These are phyloP conservation scores for Microtus oregoni DNA, from an alignment of 2,113 vertebrate genomes.

Conservation along the genomic window DNA sequence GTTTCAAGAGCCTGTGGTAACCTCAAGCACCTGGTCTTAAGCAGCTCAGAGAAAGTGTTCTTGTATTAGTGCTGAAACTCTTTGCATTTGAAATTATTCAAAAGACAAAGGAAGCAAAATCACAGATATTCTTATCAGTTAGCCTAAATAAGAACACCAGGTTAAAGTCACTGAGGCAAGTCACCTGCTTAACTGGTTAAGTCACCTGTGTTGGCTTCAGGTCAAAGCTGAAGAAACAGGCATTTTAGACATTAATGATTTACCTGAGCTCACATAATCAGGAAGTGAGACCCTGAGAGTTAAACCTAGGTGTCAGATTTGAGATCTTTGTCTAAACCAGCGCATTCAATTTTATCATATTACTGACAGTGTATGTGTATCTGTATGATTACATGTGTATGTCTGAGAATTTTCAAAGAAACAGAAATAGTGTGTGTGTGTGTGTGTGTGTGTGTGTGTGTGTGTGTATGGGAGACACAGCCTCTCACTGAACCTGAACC, in stretches of 20 bases:
- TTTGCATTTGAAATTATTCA: slow-evolving; percentile 19
- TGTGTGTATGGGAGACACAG: neutral
- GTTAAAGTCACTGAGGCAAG: neutral
- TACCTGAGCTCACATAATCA: neutral
- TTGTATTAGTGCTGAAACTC: neutral
- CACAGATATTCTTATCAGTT: slow-evolving; percentile 4
- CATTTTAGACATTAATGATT: slow-evolving; percentile 34
- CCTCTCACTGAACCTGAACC: neutral
- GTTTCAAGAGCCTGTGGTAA: neutral
- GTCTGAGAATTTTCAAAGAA: neutral
- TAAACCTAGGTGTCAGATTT: neutral
- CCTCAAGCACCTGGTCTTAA: neutral
- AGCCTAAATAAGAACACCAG: neutral
- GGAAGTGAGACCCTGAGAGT: neutral
- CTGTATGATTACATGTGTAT: neutral
- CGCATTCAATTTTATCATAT: neutral
- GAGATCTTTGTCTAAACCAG: slow-evolving; percentile 30
- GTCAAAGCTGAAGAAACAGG: neutral
- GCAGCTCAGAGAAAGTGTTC: neutral
- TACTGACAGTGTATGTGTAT: neutral
- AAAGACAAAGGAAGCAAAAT: neutral
- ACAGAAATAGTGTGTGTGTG: neutral
- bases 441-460: neutral
- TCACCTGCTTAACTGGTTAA: slow-evolving; percentile 23
- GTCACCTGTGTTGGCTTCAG: neutral